Base-by-base conservation (phyloP, 2,797 vertebrate species). In the Megalops cyprinoides region DNA sequence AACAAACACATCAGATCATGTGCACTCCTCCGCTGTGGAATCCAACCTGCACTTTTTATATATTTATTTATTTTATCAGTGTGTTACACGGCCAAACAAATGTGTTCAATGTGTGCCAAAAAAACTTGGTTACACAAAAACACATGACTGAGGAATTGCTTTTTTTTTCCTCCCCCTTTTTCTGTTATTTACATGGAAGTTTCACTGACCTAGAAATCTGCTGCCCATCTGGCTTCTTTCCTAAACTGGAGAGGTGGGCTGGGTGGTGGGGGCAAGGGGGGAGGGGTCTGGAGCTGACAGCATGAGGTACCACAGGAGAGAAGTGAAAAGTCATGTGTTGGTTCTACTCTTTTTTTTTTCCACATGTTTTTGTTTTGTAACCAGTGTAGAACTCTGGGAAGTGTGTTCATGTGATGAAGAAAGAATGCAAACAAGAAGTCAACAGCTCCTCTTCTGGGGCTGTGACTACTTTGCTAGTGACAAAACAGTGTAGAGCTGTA, bases 201-300 rank as follows among this genome's bases (percentile, higher is more conserved):
- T 81, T 49, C 56, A 77, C 87, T 92, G 90, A 93, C 91, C 89
- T 88, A 92, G 87, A 94, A 93, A 93, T 91, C 88, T 94, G 93
- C 81, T 53, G 3, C 80, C 89, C 93, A 94, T 90, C 76, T 82
- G 67, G 77, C 48, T n/a, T 15, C 28, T 93, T 91, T 91, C 74
- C 81, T 85, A 79, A 75, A 80, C 80, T 82, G 76, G 81, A 79
- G 79, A 86, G 79, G 84, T 82, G 51, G 77, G 51, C 25, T 76
- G 69, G 42, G 49, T 80, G 75, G 55, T 85, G 9, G n/a, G 1
- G 37, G n/a, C 23, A 9, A 28, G 37, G 46, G 58, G 75, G 34
- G 67, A 23, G 58, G 20, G 9, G 31, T 48, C 56, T 44, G 58
- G 46, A 49, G n/a, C 76, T 44, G 58, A 55, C 34, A 10, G 25